Conservation (phyloP, 2,797 vertebrate species). For the Cygnus olor region DNA sequence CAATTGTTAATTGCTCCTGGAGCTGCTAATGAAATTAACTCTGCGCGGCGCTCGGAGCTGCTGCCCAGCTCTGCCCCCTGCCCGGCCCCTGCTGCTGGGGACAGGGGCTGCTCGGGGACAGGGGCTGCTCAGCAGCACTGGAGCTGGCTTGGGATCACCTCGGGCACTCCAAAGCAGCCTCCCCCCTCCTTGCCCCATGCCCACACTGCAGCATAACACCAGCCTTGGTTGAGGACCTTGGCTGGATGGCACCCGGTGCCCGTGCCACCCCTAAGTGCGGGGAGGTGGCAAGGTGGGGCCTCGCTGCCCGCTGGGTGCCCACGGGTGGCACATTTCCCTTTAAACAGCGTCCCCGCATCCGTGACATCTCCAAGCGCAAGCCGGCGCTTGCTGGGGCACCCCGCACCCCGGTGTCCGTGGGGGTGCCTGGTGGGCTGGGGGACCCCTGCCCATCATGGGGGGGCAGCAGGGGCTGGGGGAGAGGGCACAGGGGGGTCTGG, state of each 20-base stretch:
- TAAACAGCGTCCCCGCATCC: background rate
- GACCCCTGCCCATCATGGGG: background rate
- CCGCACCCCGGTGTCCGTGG: background rate
- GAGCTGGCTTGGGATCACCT: accelerated
- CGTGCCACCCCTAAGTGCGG: too few relatives aligned
- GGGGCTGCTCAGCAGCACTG: background rate
- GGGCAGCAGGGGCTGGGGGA: background rate
- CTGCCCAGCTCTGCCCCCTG: background rate
- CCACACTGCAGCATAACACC: background rate
- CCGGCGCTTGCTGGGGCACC: too few relatives aligned
- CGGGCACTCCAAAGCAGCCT: background rate
- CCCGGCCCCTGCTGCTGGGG: background rate
- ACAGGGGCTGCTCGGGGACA: background rate
- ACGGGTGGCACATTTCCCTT: accelerated
- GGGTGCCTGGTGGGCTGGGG: background rate
- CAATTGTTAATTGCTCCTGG: conserved; percentile 78
- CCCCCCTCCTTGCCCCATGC: too few relatives aligned
- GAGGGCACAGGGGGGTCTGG: too few relatives aligned
- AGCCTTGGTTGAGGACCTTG: background rate
- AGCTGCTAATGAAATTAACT: conserved; percentile 77
- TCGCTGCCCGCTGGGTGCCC: background rate
- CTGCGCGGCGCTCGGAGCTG: conserved; percentile 18
- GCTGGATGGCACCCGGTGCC: background rate
- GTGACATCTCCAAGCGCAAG: background rate
- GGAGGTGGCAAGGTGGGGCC: background rate